Evolutionary conservation across 2,888 invertebrate species (phyloP).

Genomic region (Synanthedon vespiformis): DNA sequence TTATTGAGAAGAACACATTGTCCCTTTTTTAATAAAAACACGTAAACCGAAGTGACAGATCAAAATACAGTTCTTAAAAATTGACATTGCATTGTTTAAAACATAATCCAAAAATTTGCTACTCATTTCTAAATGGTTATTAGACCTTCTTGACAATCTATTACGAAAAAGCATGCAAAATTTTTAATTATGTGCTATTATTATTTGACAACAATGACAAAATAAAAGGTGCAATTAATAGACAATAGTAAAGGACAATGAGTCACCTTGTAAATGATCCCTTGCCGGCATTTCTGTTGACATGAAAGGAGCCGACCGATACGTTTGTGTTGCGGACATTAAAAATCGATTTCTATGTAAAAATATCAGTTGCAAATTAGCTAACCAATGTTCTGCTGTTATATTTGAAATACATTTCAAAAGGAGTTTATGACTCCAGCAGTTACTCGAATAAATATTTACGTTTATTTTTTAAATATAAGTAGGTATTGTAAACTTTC

Average conservation of each 20-base stretch:
- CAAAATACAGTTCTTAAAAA: no score
- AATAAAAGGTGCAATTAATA: neutral
- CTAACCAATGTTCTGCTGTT: slow-evolving; percentile 18
- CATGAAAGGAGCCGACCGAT: slow-evolving; percentile 48
- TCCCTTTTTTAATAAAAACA: no score
- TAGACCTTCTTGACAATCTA: neutral
- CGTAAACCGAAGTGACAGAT: no score
- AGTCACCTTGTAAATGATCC: slow-evolving; percentile 24
- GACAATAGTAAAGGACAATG: slow-evolving; percentile 25
- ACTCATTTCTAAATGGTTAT: neutral
- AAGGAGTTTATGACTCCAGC: no score
- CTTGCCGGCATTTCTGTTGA: slow-evolving; percentile 56
- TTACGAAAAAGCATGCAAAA: no score
- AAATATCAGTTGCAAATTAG: slow-evolving; percentile 36
- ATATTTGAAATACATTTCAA: no score
- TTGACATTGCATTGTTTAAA: neutral
- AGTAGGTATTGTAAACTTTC: no score
- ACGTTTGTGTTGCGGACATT: slow-evolving; percentile 37
- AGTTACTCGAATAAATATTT: no score
- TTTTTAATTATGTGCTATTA: no score
- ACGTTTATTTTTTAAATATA: no score
- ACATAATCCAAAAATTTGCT: neutral
- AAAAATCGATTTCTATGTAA: slow-evolving; percentile 41
- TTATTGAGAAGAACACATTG: no score
- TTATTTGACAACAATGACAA: neutral